phyloP scores from a whole-genome alignment of 23 tunicate species.

The Ascidia mentula region DNA sequence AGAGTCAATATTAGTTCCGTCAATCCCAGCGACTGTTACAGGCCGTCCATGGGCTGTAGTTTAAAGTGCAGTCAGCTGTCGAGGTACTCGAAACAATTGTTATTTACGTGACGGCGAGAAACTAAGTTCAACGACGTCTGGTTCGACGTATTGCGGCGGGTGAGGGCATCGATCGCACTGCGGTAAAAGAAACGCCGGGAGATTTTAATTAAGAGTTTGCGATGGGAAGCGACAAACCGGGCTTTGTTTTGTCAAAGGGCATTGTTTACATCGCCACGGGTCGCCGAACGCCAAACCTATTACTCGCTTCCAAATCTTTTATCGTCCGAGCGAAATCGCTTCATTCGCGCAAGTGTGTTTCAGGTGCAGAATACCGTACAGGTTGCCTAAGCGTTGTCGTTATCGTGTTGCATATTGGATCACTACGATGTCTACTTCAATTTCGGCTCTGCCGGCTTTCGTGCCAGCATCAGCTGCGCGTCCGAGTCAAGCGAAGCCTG shows the following conservation, averaged over 20 bases:
- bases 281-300: not conserved
- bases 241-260: not conserved
- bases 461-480: constrained; percentile 16
- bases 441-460: constrained; percentile 76
- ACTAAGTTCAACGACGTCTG: not conserved
- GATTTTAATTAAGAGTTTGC: not conserved
- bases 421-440: constrained; percentile 77
- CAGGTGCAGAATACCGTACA: constrained; percentile 6
- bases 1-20: not conserved
- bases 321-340: not conserved
- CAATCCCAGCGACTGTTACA: not conserved
- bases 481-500: constrained; percentile 64
- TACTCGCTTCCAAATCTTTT: not conserved
- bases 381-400: no score
- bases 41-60: not conserved
- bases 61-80: not conserved
- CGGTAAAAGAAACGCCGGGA: not conserved
- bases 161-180: not conserved
- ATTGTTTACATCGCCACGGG: not conserved
- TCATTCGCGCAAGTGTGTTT: not conserved
- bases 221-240: not conserved
- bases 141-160: not conserved
- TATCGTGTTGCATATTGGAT: not conserved
- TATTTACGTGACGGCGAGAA: not conserved
- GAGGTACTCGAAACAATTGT: not conserved